A percentile compares a stretch with the other conserved stretches of the same genome.
These are phyloP conservation scores for Augochlorella aurata DNA, from an alignment of 2,888 invertebrate genomes.

Conservation along the genomic window DNA sequence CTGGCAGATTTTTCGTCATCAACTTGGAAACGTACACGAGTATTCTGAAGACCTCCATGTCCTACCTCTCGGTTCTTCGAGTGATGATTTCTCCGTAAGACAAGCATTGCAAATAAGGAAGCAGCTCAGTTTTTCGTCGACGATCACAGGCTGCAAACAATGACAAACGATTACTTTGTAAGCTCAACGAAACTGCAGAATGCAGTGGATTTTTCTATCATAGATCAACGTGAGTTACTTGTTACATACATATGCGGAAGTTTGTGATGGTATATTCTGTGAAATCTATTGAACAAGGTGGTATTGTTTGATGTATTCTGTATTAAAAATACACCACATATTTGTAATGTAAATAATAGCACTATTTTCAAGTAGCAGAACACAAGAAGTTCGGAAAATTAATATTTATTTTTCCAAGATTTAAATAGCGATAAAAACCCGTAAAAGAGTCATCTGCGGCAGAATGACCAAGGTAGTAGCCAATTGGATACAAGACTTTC, in stretches of 20 bases:
- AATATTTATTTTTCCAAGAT: too few relatives aligned
- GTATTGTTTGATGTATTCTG: too few relatives aligned
- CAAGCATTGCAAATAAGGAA: background rate
- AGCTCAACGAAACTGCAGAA: background rate
- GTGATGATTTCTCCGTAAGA: conserved; percentile 16
- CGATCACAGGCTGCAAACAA: background rate
- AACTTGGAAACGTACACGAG: conserved; percentile 32
- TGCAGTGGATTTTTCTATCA: background rate
- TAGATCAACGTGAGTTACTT: background rate
- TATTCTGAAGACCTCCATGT: conserved; percentile 36
- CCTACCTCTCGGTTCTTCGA: conserved; percentile 34
- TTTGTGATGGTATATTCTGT: background rate
- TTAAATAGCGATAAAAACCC: too few relatives aligned
- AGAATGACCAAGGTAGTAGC: background rate
- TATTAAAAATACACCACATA: background rate
- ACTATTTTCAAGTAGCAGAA: background rate
- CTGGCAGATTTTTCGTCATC: conserved; percentile 24
- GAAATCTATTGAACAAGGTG: background rate
- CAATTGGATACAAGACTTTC: background rate
- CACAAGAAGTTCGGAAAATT: too few relatives aligned
- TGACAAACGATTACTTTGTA: background rate
- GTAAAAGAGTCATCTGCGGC: background rate
- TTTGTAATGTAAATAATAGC: background rate
- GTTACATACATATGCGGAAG: background rate
- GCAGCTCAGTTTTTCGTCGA: background rate